Conservation (phyloP, 2,113 vertebrate genomes). For the Vanacampus margaritifer region DNA sequence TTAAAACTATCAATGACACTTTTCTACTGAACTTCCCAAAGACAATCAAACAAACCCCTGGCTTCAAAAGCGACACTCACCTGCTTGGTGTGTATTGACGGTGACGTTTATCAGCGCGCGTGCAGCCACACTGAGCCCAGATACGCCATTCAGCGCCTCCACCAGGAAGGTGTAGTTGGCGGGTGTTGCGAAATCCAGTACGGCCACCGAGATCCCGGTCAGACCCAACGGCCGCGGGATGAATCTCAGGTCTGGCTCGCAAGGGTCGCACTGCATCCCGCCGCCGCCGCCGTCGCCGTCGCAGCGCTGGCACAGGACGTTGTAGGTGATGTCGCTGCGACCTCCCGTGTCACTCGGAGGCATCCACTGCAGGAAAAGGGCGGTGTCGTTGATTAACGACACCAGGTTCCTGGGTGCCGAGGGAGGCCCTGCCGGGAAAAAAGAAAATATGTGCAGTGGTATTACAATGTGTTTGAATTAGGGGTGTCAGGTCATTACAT, state of each 20-base stretch:
- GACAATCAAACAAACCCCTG: neutral
- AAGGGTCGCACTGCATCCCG: conserved; percentile 81
- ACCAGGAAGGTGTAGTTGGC: conserved; percentile 96
- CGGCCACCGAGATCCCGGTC: conserved; percentile 83
- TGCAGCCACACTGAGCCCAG: conserved; percentile 79
- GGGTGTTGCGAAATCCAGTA: conserved; percentile 87
- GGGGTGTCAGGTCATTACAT: too few species aligned
- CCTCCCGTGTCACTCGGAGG: conserved; percentile 90
- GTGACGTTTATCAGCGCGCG: conserved; percentile 87
- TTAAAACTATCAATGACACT: too few species aligned
- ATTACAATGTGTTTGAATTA: neutral
- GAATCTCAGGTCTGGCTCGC: conserved; percentile 87
- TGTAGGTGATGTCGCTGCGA: conserved; percentile 91
- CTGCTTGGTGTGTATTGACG: conserved; percentile 86
- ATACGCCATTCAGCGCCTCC: conserved; percentile 91
- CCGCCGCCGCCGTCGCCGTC: conserved; percentile 42
- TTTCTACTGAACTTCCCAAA: neutral
- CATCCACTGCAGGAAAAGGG: conserved; percentile 93
- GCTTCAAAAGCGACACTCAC: conserved; percentile 69
- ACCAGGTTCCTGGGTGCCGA: conserved; percentile 83
- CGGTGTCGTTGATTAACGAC: conserved; percentile 93
- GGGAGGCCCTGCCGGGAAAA: conserved; percentile 76
- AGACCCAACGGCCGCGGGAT: conserved; percentile 85
- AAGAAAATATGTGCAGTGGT: neutral
- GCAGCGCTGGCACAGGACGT: conserved; percentile 89